These are phyloP conservation scores for Speoplatyrhinus poulsoni DNA, from an alignment of 2,113 vertebrate species.

Conservation along the genomic window DNA sequence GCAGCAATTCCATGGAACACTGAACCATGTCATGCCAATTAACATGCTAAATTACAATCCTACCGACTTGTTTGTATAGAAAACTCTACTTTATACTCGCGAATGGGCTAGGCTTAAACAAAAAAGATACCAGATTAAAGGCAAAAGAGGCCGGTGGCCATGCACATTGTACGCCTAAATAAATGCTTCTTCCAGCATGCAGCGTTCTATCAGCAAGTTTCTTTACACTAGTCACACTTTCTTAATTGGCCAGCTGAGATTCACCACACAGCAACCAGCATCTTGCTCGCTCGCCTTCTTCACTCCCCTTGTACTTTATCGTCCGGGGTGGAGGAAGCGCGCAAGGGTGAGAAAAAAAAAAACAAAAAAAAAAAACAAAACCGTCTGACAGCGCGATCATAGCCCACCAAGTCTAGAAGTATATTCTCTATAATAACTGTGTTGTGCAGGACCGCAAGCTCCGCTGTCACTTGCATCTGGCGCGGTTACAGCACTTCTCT, in stretches of 20 bases:
- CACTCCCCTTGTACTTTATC: conserved; percentile 27
- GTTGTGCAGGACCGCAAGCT: too few relatives aligned
- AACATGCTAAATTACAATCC: background rate
- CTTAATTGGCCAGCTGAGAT: conserved; percentile 24
- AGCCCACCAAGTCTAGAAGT: conserved; percentile 14
- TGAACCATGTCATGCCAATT: background rate
- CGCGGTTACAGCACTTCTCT: conserved; percentile 4
- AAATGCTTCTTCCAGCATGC: background rate
- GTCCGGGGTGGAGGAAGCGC: conserved; percentile 47
- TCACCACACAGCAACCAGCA: conserved; percentile 44
- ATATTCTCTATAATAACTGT: background rate
- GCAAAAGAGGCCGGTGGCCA: background rate
- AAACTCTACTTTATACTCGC: background rate
- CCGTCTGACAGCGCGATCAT: conserved; percentile 24
- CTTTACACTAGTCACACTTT: conserved; percentile 16
- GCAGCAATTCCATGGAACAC: conserved; percentile 17
- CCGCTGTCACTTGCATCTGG: background rate
- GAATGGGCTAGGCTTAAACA: background rate
- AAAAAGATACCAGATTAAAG: background rate
- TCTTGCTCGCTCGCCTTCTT: conserved; percentile 32
- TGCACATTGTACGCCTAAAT: background rate
- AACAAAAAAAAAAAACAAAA: conserved; percentile 25
- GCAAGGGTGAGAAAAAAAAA: conserved; percentile 20
- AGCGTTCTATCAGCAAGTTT: background rate
- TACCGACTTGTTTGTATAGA: too few relatives aligned